Conservation (phyloP, 2,888 invertebrate species). For the Synanthedon andrenaeformis region DNA sequence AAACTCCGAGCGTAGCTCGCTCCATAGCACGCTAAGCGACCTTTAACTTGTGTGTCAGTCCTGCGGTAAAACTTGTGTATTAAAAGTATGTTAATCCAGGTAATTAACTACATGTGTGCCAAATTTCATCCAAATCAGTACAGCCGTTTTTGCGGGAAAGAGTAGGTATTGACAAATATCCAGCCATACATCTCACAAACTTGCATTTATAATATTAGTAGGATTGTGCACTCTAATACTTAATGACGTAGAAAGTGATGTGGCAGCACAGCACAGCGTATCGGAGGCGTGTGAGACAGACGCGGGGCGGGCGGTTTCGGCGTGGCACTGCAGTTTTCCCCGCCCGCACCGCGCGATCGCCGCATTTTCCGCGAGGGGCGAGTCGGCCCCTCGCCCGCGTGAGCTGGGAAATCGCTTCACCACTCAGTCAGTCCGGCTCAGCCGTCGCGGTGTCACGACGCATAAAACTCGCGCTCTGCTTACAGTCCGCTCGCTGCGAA, state of each 20-base stretch:
- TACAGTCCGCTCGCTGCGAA: conserved; percentile 24
- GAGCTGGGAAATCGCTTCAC: conserved; percentile 62
- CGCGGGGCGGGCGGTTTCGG: conserved; percentile 29
- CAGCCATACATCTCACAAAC: no score
- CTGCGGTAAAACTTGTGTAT: no score
- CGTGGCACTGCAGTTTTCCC: conserved; percentile 50
- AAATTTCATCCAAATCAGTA: no score
- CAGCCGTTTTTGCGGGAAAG: no score
- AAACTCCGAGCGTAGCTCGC: no score
- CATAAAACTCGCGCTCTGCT: conserved; percentile 39
- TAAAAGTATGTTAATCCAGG: no score
- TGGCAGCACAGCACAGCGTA: no score
- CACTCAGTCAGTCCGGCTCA: conserved; percentile 52
- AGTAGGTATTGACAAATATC: no score
- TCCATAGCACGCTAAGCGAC: no score
- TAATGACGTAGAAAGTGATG: conserved; percentile 10
- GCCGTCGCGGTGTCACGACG: conserved; percentile 61
- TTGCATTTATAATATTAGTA: no score
- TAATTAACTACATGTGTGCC: no score
- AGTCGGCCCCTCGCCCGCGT: conserved; percentile 52
- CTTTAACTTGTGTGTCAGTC: no score
- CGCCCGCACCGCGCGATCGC: conserved; percentile 41
- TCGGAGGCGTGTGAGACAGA: conserved; percentile 17
- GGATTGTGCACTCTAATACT: not conserved
- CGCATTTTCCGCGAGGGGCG: conserved; percentile 62